Evolutionary conservation across 2,888 invertebrate species (phyloP).

Genomic region (Nasonovia ribisnigri): DNA sequence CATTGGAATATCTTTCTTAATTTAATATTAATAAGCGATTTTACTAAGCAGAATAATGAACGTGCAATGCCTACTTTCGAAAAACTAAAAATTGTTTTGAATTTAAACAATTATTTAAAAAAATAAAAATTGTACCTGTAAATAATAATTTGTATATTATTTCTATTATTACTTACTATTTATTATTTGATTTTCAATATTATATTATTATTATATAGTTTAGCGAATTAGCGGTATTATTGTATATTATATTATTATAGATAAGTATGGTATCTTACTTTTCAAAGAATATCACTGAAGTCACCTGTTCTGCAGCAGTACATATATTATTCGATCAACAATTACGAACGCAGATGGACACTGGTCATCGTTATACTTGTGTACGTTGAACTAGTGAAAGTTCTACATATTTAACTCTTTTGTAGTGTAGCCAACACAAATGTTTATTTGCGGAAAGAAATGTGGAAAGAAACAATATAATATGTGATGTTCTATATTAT

Average conservation of each 20-base stretch:
- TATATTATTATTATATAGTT: background rate
- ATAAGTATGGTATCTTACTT: constrained; percentile 21
- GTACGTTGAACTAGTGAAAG: constrained; percentile 50
- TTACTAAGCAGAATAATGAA: background rate
- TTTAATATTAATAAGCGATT: background rate
- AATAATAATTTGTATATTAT: background rate
- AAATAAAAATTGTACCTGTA: background rate
- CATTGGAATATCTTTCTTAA: background rate
- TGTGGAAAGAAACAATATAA: background rate
- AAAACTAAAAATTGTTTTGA: background rate
- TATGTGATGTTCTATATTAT: background rate
- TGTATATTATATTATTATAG: background rate
- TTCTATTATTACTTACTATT: background rate
- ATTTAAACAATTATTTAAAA: background rate
- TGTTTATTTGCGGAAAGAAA: constrained; percentile 26
- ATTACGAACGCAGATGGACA: background rate
- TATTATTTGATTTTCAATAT: background rate
- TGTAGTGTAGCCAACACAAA: constrained; percentile 57
- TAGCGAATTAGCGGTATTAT: background rate
- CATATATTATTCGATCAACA: background rate
- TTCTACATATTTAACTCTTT: constrained; percentile 38
- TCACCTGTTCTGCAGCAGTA: background rate
- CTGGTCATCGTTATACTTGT: background rate
- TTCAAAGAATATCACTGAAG: constrained; percentile 11
- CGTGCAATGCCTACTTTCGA: background rate